Evolutionary conservation across 2,888 invertebrate genomes (phyloP).

Genomic region (Strigamia maritima): DNA sequence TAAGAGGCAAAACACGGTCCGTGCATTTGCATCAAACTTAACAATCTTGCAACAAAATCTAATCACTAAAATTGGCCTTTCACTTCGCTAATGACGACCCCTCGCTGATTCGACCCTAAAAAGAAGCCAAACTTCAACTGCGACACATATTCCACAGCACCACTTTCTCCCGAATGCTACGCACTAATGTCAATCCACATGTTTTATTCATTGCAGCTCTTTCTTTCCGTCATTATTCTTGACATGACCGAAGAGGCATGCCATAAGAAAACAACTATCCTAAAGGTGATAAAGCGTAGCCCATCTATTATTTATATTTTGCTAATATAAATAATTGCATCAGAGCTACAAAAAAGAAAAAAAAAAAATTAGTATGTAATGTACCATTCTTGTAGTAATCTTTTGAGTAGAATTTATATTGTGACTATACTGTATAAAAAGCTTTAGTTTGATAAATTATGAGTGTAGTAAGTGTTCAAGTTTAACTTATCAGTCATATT

Average conservation of each 20-base stretch:
- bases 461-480: too few relatives aligned
- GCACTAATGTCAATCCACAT: conserved; percentile 22
- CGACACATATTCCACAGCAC: neutral
- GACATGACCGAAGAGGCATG: neutral
- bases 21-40: conserved; percentile 22
- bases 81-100: neutral
- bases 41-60: conserved; percentile 12
- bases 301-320: neutral
- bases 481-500: too few relatives aligned
- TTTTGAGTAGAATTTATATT: too few relatives aligned
- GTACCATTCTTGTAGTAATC: too few relatives aligned
- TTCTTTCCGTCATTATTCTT: conserved; percentile 11
- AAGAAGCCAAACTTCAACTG: neutral
- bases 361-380: too few relatives aligned
- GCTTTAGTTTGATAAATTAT: too few relatives aligned
- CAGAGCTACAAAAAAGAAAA: too few relatives aligned
- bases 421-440: too few relatives aligned
- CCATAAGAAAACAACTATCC: conserved; percentile 16
- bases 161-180: conserved; percentile 21
- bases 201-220: conserved; percentile 8
- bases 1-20: neutral
- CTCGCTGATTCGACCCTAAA: conserved; percentile 3
- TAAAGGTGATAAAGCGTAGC: neutral
- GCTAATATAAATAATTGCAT: neutral
- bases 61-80: neutral